Evolutionary conservation across 2,113 vertebrate genomes (phyloP).

Genomic region (Perca fluviatilis): DNA sequence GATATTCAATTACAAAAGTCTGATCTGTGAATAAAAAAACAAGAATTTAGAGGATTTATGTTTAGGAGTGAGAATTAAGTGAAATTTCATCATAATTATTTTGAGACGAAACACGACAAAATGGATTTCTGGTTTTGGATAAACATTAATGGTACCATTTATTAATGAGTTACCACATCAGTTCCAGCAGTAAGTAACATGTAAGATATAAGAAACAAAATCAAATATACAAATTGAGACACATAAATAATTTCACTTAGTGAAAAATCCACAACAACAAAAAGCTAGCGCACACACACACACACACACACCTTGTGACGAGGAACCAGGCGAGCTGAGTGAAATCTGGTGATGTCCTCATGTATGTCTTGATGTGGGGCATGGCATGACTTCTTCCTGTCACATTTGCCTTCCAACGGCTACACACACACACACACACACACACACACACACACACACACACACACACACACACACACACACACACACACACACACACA

Average conservation of each 20-base stretch:
- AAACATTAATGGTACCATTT: not conserved
- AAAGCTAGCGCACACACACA: conserved; percentile 57
- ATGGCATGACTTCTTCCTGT: conserved; percentile 93
- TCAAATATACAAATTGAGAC: not conserved
- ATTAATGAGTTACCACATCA: not conserved
- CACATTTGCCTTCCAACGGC: conserved; percentile 91
- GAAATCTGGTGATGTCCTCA: conserved; percentile 93
- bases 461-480: conserved; percentile 9
- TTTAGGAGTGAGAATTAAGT: not conserved
- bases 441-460: conserved; percentile 5
- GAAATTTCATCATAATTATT: not conserved
- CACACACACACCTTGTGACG: conserved; percentile 89
- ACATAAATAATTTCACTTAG: not conserved
- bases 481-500: not conserved
- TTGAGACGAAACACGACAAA: not conserved
- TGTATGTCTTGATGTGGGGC: conserved; percentile 98
- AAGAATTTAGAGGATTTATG: not conserved
- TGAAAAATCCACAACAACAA: not conserved
- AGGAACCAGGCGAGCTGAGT: conserved; percentile 94
- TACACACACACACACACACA: conserved; percentile 57
- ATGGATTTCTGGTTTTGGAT: not conserved
- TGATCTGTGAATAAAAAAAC: not conserved
- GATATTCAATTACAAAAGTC: not conserved
- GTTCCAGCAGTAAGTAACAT: no score
- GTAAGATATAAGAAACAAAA: not conserved